phyloP scores from a whole-genome alignment of 1,140 invertebrate genomes.

The Tachypleus tridentatus region DNA sequence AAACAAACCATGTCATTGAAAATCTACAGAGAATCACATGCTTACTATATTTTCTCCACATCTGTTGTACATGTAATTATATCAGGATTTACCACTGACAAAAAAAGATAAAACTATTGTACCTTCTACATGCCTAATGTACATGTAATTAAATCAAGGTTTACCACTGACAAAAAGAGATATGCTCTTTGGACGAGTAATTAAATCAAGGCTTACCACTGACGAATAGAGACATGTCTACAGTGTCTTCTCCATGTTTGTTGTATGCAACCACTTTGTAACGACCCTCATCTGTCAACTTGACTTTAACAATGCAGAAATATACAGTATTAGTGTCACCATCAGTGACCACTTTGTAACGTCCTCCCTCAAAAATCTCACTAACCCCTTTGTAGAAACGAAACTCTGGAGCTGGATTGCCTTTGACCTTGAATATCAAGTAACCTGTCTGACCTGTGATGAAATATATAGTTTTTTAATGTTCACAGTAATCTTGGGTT shows the following conservation, averaged over 20 bases:
- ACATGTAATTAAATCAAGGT: slow-evolving; percentile 7
- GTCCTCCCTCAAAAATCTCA: slow-evolving; percentile 81
- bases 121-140: too few species aligned
- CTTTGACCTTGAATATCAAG: slow-evolving; percentile 75
- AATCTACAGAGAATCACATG: too few species aligned
- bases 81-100: slow-evolving; percentile 64
- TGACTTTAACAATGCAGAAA: slow-evolving; percentile 87
- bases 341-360: slow-evolving; percentile 83
- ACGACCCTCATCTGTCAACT: slow-evolving; percentile 95
- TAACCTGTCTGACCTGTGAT: slow-evolving; percentile 52
- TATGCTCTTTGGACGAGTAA: slow-evolving; percentile 49
- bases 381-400: slow-evolving; percentile 87
- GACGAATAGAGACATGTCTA: slow-evolving; percentile 89
- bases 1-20: too few species aligned
- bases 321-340: slow-evolving; percentile 78
- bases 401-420: slow-evolving; percentile 84
- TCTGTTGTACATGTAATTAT: too few species aligned
- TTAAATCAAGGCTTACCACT: slow-evolving; percentile 52
- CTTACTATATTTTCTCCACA: too few species aligned
- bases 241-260: slow-evolving; percentile 83
- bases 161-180: slow-evolving; percentile 90
- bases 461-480: not conserved
- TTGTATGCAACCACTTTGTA: slow-evolving; percentile 89
- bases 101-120: slow-evolving; percentile 90
- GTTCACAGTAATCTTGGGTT: too few species aligned